Conservation (phyloP, 30 jellyfish, hydroid and myxozoan species). For the Phacellophora camtschatica region DNA sequence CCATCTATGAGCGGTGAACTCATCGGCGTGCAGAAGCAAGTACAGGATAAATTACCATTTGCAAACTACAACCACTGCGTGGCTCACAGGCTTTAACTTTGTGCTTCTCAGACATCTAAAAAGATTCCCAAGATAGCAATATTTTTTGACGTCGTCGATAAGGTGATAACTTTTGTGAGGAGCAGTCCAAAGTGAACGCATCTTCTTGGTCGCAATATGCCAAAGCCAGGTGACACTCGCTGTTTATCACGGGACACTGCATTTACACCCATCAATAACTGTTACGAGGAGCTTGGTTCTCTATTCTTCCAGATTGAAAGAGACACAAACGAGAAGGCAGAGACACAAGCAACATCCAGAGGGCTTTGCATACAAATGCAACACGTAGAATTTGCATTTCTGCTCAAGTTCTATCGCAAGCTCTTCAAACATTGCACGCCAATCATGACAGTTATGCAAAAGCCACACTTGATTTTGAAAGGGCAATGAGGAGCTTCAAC, state of each 20-base stretch:
- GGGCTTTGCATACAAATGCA: conserved; percentile 6
- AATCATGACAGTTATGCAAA: not conserved
- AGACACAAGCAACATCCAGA: not conserved
- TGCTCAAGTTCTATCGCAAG: not conserved
- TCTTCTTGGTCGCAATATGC: conserved; percentile 27
- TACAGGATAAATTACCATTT: conserved; percentile 4
- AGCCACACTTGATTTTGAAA: not conserved
- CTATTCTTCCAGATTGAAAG: not conserved
- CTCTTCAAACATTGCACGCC: not conserved
- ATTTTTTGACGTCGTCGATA: conserved; percentile 1
- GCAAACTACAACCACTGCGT: no score
- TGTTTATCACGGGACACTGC: conserved; percentile 9
- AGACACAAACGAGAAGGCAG: conserved; percentile 1
- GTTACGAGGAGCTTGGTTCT: conserved; percentile 14
- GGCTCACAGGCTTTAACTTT: conserved; percentile 3
- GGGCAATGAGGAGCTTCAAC: not conserved
- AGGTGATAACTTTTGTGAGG: not conserved
- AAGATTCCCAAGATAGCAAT: not conserved
- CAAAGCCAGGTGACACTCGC: conserved; percentile 8
- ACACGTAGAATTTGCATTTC: conserved; percentile 10
- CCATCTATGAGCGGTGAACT: conserved; percentile 19
- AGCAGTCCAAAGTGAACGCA: conserved; percentile 43
- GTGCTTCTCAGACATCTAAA: not conserved
- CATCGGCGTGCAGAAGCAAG: not conserved
- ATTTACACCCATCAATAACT: not conserved